Base-by-base conservation (phyloP, 1,140 invertebrate species). In the Cepaea nemoralis region DNA sequence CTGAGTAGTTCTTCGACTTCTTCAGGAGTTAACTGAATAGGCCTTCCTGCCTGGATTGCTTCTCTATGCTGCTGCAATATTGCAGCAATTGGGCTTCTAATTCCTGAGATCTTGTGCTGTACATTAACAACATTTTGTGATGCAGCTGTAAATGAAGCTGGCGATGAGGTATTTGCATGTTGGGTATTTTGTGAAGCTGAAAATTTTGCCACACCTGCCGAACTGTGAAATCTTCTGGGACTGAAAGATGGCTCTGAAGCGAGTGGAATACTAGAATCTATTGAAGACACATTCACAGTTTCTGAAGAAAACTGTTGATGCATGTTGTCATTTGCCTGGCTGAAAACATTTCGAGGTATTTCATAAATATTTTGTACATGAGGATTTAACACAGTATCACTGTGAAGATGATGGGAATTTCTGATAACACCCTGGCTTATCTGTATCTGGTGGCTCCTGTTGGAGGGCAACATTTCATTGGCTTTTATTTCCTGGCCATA, bases 21-120 rank as follows among this genome's bases (percentile, higher is more conserved):
- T n/a, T 78, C 77, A 45, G 77, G 40, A 6, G 66, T 45, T 12
- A 78, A 31, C n/a, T 78, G 77, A 1, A 78, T 50, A 31, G 77
- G 59, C 42, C 66, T 39, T 33, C 77, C 77, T 35, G 66, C 59
- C 24, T 69, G 77, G 12, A 78, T 69, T 42, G 59, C 77, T 40
- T 78, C 39, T 78, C 77, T 67, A 42, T 78, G 66, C 63, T 78
- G 77, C 66, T 78, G 77, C 0, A 78, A 40, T n/a, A 78, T 77
- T 19, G 75, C 75, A 39, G 75, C 75, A 39, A 66, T 66, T 33
- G 75, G 75, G 35, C 42, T 74, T 48, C n/a, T 39, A 27, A 74
- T 33, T 27, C 71, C 40, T 48, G 39, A 45, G 40, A 70, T n/a
- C 27, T 39, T 70, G 37, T 70, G 69, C 1, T 45, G 73, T 27